These are phyloP conservation scores for Monopterus albus DNA, from an alignment of 2,113 vertebrate species.

Conservation along the genomic window DNA sequence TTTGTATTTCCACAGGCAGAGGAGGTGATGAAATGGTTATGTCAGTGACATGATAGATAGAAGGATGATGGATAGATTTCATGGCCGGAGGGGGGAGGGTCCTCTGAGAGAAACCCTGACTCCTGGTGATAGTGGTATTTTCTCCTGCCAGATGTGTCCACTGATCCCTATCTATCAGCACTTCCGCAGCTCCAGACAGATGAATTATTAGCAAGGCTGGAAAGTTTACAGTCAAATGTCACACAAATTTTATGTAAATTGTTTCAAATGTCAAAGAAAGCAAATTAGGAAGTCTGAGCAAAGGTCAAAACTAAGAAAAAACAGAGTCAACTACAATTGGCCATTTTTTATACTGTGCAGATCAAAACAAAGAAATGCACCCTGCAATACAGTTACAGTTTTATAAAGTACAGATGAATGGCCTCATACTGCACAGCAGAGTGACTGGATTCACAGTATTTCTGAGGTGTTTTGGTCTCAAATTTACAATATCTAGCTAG, in stretches of 20 bases:
- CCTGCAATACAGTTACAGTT: no score
- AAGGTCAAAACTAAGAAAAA: background rate
- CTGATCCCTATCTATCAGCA: conserved; percentile 68
- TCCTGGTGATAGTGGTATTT: conserved; percentile 55
- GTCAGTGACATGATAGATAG: no score
- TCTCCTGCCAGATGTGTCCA: conserved; percentile 74
- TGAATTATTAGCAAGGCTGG: conserved; percentile 6
- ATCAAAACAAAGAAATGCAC: background rate
- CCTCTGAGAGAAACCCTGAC: conserved; percentile 21
- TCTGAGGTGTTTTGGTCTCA: no score
- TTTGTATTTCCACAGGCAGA: background rate
- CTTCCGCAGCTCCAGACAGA: conserved; percentile 14
- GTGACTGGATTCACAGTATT: background rate
- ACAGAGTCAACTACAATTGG: no score
- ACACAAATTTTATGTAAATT: conserved; percentile 19
- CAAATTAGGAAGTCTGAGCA: background rate
- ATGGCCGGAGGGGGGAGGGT: conserved; percentile 6
- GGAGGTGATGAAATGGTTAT: no score
- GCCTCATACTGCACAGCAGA: no score
- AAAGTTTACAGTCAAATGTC: conserved; percentile 46
- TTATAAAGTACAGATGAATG: background rate
- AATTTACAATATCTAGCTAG: background rate
- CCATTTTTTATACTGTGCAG: background rate
- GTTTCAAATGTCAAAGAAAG: conserved; percentile 38
- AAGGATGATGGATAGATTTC: conserved; percentile 62